Conservation (phyloP, 1,140 invertebrate genomes). For the Dendrolimus punctatus region DNA sequence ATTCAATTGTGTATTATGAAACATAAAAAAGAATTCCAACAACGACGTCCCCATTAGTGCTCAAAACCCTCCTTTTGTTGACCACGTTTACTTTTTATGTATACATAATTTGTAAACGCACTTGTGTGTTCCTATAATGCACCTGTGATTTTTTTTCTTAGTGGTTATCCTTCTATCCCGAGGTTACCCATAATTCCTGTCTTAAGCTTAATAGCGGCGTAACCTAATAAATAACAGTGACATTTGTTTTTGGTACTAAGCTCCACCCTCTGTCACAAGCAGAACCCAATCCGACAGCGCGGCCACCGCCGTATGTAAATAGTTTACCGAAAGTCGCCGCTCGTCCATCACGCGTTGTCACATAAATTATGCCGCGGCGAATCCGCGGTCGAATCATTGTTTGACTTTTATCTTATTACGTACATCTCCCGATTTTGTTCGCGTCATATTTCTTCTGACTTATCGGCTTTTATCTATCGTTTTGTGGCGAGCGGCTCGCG, state of each 20-base stretch:
- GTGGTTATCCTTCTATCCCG: slow-evolving; percentile 11
- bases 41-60: no score
- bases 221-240: slow-evolving; percentile 70
- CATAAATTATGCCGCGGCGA: slow-evolving; percentile 71
- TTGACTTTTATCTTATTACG: slow-evolving; percentile 72
- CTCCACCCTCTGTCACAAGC: slow-evolving; percentile 65
- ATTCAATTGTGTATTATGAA: slow-evolving; percentile 40
- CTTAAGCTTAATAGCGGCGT: slow-evolving; percentile 59
- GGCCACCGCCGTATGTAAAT: slow-evolving; percentile 66
- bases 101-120: no score
- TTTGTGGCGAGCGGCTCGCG: slow-evolving; percentile 58
- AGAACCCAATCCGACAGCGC: slow-evolving; percentile 64
- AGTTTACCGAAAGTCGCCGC: slow-evolving; percentile 70
- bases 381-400: slow-evolving; percentile 71
- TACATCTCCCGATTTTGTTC: slow-evolving; percentile 71
- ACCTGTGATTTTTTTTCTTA: not conserved
- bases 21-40: no score
- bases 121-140: not conserved
- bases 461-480: slow-evolving; percentile 71
- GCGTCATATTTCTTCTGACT: slow-evolving; percentile 70
- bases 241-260: slow-evolving; percentile 69
- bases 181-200: slow-evolving; percentile 36
- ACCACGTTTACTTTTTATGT: no score
- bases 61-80: no score
- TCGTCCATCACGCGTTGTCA: slow-evolving; percentile 70